Base-by-base conservation (phyloP, 1,140 invertebrate species). In the Batillaria attramentaria region DNA sequence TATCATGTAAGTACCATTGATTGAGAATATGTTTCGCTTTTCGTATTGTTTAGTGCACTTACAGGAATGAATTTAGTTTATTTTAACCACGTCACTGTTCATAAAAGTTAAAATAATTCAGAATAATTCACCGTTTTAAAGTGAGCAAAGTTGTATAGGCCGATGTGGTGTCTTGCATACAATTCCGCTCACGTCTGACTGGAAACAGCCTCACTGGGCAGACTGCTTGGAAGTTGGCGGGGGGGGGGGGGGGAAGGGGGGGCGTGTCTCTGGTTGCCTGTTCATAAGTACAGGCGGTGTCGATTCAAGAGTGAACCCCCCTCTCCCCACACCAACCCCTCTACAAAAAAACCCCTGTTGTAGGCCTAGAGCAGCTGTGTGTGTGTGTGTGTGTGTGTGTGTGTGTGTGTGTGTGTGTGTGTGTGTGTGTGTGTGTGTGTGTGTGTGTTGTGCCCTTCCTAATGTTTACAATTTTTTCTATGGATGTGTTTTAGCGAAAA, bases 1-100 rank as follows among this genome's bases (percentile, higher is more conserved):
- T n/a, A 60, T 60, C 57, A 60, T 2, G 57, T 60, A 60, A 60
- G 57, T 60, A 60, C 57, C 57, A 4, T 1, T 60, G 1, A 1
- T 60, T 60, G 57, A 60, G 57, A 60, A 60, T 3, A 31, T 2
- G 0, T 60, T 3, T 60, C n/a, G 24, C 1, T 31, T 60, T 0
- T 3, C 31, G 57, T 60, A 60, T 60, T 60, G 57, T 60, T 60
- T n/a, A 60, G 3, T 60, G 57, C 1, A 2, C n/a, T 60, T 4
- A 60, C 31, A 60, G n/a, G n/a, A n/a, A 60, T 60, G 57, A 60
- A 60, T 60, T 60, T 60, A 60, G 57, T 60, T 60, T 60, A 60
- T 60, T 60, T 60, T 60, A 3, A 60, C 1, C 57, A 60, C 31
- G 57, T 60, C 24, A 60, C 57, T 60, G 3, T 3, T 60, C 8